Evolutionary conservation across 2,797 vertebrate genomes (phyloP).

Genomic region (Peromyscus nudipes): DNA sequence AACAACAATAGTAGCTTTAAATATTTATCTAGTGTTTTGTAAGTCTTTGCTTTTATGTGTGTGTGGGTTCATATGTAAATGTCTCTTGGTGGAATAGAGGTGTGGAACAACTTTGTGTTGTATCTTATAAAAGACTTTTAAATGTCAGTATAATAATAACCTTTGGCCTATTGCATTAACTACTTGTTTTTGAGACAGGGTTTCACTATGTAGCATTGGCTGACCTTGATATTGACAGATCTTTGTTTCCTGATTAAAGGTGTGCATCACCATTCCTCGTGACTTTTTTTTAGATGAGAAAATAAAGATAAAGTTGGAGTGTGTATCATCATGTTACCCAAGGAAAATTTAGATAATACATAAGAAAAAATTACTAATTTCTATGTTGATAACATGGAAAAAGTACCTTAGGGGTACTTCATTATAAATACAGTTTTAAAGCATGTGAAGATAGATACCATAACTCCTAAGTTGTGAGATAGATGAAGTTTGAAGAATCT

Average conservation of each 20-base stretch:
- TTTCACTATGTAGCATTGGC: neutral
- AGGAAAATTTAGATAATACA: constrained; percentile 77
- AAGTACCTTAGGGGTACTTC: constrained; percentile 75
- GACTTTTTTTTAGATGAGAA: constrained; percentile 35
- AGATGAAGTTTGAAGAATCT: constrained; percentile 37
- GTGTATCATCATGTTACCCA: constrained; percentile 67
- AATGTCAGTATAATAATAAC: neutral
- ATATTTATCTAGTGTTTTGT: constrained; percentile 59
- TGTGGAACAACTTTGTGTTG: neutral
- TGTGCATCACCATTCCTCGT: neutral
- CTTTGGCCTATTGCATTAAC: constrained; percentile 70
- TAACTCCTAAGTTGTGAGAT: constrained; percentile 59
- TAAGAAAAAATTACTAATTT: constrained; percentile 74
- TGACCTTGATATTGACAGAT: neutral
- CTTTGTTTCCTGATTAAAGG: neutral
- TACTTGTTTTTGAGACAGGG: neutral
- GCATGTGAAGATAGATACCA: constrained; percentile 59
- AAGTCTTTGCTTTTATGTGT: constrained; percentile 65
- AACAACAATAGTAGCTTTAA: constrained; percentile 71
- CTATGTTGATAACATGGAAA: constrained; percentile 73
- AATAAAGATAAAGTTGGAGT: constrained; percentile 79
- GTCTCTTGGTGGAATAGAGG: neutral
- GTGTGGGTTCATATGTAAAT: neutral
- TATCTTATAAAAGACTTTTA: constrained; percentile 33
- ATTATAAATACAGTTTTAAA: constrained; percentile 78